phyloP scores from a whole-genome alignment of 2,888 invertebrate species.

The Orchestes rusci region DNA sequence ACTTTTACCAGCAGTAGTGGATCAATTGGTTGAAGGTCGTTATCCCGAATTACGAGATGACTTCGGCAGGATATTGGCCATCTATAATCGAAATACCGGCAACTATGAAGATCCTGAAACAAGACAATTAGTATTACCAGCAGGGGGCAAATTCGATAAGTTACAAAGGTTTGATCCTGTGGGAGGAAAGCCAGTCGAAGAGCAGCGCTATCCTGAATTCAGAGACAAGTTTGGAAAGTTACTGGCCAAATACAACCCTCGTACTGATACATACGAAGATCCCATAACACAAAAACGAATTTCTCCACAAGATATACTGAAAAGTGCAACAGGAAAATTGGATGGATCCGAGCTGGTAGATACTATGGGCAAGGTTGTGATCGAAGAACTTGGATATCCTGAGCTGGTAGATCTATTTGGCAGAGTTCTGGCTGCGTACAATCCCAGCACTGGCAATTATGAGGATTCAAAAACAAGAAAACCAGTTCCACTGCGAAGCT shows the following conservation, averaged over 20 bases:
- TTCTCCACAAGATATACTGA: too few species aligned
- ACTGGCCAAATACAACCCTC: too few species aligned
- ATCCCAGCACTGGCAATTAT: neutral
- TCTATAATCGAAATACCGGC: constrained; percentile 5
- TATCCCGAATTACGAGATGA: too few species aligned
- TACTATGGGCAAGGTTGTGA: neutral
- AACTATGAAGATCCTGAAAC: constrained; percentile 2
- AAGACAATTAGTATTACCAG: neutral
- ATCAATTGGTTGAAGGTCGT: too few species aligned
- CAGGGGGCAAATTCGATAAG: too few species aligned
- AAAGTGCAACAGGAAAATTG: neutral
- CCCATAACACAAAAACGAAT: too few species aligned
- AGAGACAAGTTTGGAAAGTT: too few species aligned
- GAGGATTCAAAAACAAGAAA: too few species aligned
- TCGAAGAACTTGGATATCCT: neutral
- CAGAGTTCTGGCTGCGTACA: neutral
- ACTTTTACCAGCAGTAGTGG: too few species aligned
- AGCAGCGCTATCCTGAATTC: neutral
- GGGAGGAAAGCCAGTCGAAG: neutral
- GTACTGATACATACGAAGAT: neutral
- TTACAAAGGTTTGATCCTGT: neutral
- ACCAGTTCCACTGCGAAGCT: neutral
- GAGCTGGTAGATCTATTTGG: too few species aligned
- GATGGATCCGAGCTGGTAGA: neutral
- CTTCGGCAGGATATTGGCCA: too few species aligned